Base-by-base conservation (phyloP, 1,140 invertebrate species). In the Plodia interpunctella region DNA sequence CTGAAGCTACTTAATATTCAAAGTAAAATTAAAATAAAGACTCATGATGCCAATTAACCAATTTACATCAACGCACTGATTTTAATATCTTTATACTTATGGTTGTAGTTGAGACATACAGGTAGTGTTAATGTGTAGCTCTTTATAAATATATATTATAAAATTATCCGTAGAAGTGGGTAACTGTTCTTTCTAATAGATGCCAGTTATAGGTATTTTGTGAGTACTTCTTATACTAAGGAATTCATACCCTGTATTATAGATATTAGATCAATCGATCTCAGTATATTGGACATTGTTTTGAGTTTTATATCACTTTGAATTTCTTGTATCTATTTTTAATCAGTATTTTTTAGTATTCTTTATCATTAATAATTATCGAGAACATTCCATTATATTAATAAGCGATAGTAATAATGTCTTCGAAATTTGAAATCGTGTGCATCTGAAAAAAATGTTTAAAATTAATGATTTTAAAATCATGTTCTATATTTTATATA, bases 51-150 rank as follows among this genome's bases (percentile, higher is more conserved):
- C 61, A 63, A 63, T 30, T 52, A 57, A 9, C 3, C 28, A 28
- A 5, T 28, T 20, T 60, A 58, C 57, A 62, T 49, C 44, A 59
- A 62, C 66, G 59, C 65, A 66, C 65, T 53, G 56, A 67, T 62
- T 65, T 49, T 52, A 57, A 60, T 62, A 66, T 56, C 55, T 66
- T 65, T 70, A 63, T 67, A 44, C 38, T 44, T 44, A 67, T 61
- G 65, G 60, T 64, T 64, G 65, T 70, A 67, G 68, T 64, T 64
- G 51, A 70, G 55, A 67, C 51, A 55, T 70, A 67, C 65, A 68
- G 57, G 59, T 68, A 68, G 62, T 59, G 55, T 61, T 68, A 63
- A 61, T 60, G 38, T 59, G 50, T 58, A 44, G 20, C 52, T 59
- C 30, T 62, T 63, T 66, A 57, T 13, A 49, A 15, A 11, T 25